Base-by-base conservation (phyloP, 2,888 invertebrate species). In the Polydrusus pterygomalis region DNA sequence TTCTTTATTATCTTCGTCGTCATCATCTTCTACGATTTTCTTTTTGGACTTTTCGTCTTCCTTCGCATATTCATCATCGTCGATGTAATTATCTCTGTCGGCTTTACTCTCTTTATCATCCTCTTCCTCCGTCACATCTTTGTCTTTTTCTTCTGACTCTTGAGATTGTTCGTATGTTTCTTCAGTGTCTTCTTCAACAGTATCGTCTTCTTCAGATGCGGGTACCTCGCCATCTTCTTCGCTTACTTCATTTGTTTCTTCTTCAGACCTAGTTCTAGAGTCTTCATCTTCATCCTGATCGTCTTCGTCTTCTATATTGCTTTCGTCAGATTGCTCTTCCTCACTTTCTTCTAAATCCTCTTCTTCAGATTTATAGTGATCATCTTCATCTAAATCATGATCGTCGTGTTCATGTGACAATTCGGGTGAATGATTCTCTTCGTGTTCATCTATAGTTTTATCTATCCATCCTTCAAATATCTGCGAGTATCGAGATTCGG, bases 401-500 rank as follows among this genome's bases (percentile, higher is more conserved):
- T 86, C 86, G 60, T 81, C 82, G 20, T 86, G 81, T 68, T 84
- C 90, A 45, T 70, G 68, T n/a, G 71, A 70, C 9, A 72, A 54
- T 34, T 72, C 74, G 30, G 74, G 72, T 8, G 70, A 75, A 69
- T 90, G 89, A 82, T 89, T 89, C 60, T 84, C 85, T 43, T 86
- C 84, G 13, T 86, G 87, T 54, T 87, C 86, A 65, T 81, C 81
- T 20, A 89, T 86, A 63, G 88, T 86, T 78, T 92, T 91, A 85
- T 94, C 93, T 11, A 94, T 90, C 95, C 95, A 95, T 45, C 95
- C 95, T 82, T 94, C 93, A 78, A 95, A 91, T 68, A 94, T 90
- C 81, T 92, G 92, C 11, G 95, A 93, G 87, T 93, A 95, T 49
- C 91, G 90, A 20, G 94, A 93, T 83, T 94, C 92, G 10, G 49